Percentiles rank a stretch among this genome's conserved stretches.
Conservation (phyloP, 2,797 vertebrate genomes). For the Telmatherina bonti region DNA sequence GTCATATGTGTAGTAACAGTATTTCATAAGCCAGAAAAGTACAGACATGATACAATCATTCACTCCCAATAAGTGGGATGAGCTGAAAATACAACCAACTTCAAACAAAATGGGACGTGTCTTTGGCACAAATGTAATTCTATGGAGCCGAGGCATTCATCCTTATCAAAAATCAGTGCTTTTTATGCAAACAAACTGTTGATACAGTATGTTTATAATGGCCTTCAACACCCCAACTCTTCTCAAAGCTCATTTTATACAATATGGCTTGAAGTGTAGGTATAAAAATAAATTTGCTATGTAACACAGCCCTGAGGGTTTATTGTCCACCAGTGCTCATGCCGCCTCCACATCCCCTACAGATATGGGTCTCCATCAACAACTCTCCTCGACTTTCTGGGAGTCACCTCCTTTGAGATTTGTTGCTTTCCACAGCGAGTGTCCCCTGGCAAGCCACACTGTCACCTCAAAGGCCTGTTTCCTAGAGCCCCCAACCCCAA, state of each 20-base stretch:
- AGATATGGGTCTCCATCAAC: constrained; percentile 82
- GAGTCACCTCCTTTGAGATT: constrained; percentile 77
- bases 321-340: constrained; percentile 85
- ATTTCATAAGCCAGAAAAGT: constrained; percentile 49
- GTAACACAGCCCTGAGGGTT: constrained; percentile 96
- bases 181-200: constrained; percentile 89
- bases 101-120: constrained; percentile 63
- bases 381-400: constrained; percentile 73
- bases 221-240: constrained; percentile 86
- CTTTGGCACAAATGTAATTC: constrained; percentile 67
- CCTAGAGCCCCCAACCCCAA: constrained; percentile 54
- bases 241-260: constrained; percentile 80
- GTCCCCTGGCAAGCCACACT: constrained; percentile 84
- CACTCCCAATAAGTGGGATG: constrained; percentile 46
- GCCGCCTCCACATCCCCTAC: constrained; percentile 87
- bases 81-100: constrained; percentile 70
- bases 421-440: constrained; percentile 80
- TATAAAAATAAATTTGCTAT: constrained; percentile 97
- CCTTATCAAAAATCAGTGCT: constrained; percentile 94
- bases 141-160: constrained; percentile 73
- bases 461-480: constrained; percentile 84
- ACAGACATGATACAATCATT: constrained; percentile 71
- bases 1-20: constrained; percentile 61
- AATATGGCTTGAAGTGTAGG: constrained; percentile 88
- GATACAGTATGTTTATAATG: constrained; percentile 85